phyloP scores from a whole-genome alignment of 2,888 invertebrate species.

The Nasonia oneida region DNA sequence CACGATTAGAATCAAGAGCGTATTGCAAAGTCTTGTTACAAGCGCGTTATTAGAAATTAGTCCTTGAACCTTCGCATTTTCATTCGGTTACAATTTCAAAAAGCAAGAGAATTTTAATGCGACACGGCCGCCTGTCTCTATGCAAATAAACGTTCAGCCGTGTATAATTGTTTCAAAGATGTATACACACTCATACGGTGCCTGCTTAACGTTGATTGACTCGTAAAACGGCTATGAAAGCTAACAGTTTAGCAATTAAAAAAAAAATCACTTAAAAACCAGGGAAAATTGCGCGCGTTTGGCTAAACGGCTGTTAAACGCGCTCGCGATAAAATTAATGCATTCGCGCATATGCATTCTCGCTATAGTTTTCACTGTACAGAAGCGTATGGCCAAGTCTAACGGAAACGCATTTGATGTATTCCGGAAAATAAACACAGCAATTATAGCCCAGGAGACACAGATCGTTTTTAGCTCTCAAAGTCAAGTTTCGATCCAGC shows the following conservation, averaged over 20 bases:
- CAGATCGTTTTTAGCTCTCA: constrained; percentile 26
- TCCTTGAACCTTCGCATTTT: constrained; percentile 62
- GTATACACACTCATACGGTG: too few species aligned
- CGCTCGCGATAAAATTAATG: not conserved
- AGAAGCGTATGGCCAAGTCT: too few species aligned
- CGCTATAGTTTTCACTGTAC: not conserved
- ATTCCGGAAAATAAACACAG: constrained; percentile 39
- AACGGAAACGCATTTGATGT: too few species aligned
- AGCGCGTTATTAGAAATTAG: constrained; percentile 47
- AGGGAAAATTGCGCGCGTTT: not conserved
- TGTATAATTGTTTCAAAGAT: not conserved
- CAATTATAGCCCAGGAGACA: constrained; percentile 45
- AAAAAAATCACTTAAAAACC: not conserved
- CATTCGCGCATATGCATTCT: not conserved
- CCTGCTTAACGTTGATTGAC: not conserved
- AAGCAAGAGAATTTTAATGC: not conserved
- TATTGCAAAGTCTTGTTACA: constrained; percentile 25
- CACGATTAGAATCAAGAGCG: constrained; percentile 36
- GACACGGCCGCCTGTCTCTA: not conserved
- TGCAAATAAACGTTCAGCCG: not conserved
- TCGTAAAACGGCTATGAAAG: constrained; percentile 4
- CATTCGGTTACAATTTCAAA: constrained; percentile 24
- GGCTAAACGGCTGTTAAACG: not conserved
- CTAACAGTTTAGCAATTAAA: not conserved
- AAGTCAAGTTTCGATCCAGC: not conserved